Evolutionary conservation across 2,797 vertebrate species (phyloP).

Genomic region (Acrossocheilus wenchowensis): DNA sequence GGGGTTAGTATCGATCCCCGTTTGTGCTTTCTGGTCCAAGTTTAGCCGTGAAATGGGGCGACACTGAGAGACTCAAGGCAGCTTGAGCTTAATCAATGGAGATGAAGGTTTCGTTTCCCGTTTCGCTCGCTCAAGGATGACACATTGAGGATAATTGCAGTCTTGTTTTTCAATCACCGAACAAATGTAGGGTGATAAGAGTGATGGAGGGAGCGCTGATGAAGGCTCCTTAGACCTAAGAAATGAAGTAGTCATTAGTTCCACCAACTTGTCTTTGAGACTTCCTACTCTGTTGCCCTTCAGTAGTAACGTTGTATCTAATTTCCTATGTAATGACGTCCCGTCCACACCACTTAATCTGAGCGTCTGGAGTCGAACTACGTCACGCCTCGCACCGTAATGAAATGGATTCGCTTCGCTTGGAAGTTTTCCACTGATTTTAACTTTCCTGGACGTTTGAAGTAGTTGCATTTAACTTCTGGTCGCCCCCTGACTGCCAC

Average conservation of each 20-base stretch:
- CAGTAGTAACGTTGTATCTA: conserved; percentile 51
- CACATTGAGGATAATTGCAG: conserved; percentile 58
- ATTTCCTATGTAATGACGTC: conserved; percentile 61
- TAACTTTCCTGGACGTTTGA: conserved; percentile 71
- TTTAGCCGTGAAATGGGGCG: conserved; percentile 46
- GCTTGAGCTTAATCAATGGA: conserved; percentile 52
- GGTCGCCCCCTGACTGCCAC: conserved; percentile 58
- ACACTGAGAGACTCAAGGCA: conserved; percentile 43
- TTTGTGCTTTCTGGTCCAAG: conserved; percentile 48
- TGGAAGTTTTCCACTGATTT: conserved; percentile 72
- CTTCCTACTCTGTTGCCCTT: conserved; percentile 47
- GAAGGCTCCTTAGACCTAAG: conserved; percentile 23
- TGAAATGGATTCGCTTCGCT: conserved; percentile 71
- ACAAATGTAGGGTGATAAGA: conserved; percentile 50
- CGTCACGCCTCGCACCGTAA: conserved; percentile 68
- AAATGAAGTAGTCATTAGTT: conserved; percentile 47
- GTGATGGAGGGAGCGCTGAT: not conserved
- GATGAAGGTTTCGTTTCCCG: conserved; percentile 50
- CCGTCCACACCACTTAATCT: conserved; percentile 71
- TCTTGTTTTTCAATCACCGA: conserved; percentile 58
- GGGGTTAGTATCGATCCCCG: conserved; percentile 27
- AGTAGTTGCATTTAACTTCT: conserved; percentile 67
- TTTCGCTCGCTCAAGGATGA: conserved; percentile 54
- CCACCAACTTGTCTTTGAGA: conserved; percentile 53
- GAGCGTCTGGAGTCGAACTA: conserved; percentile 67